These are phyloP conservation scores for Scaptomyza parva DNA, from an alignment of 2,888 invertebrate genomes.

Conservation along the genomic window DNA sequence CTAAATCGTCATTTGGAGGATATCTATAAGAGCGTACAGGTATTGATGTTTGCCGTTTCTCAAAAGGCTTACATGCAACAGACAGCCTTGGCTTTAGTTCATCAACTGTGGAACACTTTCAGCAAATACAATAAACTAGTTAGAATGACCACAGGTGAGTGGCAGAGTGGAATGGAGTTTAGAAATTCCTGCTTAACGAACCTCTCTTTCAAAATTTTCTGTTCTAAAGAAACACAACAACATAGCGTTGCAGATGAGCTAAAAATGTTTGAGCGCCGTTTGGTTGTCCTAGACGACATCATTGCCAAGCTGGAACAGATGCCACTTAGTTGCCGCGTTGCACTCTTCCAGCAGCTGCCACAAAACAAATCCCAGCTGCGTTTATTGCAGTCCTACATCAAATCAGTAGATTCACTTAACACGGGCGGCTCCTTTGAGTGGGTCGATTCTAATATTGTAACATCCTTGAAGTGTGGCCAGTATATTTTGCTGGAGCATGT, in stretches of 20 bases:
- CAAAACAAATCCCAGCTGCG: conserved; percentile 51
- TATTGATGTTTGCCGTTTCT: conserved; percentile 63
- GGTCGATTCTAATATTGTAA: conserved; percentile 94
- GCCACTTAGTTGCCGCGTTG: conserved; percentile 37
- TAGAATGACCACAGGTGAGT: conserved; percentile 69
- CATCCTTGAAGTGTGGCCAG: conserved; percentile 92
- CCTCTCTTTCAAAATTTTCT: neutral
- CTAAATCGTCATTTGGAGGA: conserved; percentile 88
- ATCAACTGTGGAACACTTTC: conserved; percentile 75
- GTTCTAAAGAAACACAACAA: conserved; percentile 65
- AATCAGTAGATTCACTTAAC: conserved; percentile 88
- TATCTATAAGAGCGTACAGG: conserved; percentile 84
- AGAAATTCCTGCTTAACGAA: neutral
- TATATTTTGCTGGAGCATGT: conserved; percentile 96
- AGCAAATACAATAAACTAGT: conserved; percentile 74
- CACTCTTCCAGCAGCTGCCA: conserved; percentile 28
- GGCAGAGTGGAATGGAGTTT: neutral
- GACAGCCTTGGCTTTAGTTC: conserved; percentile 25
- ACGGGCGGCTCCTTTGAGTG: conserved; percentile 97
- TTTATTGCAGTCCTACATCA: conserved; percentile 69
- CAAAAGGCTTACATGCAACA: conserved; percentile 65
- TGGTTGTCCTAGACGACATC: conserved; percentile 65
- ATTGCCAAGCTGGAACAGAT: conserved; percentile 60
- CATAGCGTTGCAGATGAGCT: conserved; percentile 77
- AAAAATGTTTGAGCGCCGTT: conserved; percentile 74